Evolutionary conservation across 2,113 vertebrate genomes (phyloP).

Genomic region (Passer montanus): DNA sequence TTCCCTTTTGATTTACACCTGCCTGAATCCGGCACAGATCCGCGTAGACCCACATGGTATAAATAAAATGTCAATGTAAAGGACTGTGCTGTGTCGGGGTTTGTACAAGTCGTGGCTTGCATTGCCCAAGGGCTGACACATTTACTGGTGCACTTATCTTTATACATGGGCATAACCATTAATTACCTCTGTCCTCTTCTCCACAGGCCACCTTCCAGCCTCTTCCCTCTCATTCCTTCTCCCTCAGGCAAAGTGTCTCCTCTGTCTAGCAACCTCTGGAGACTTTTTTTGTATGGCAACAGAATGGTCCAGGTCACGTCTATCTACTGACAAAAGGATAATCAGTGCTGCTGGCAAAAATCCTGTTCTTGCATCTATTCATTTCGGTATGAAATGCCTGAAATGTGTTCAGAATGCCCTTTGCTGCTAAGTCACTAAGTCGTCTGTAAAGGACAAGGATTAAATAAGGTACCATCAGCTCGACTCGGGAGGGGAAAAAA

Average conservation of each 20-base stretch:
- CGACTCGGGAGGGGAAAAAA: neutral
- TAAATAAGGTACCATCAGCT: neutral
- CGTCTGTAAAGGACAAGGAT: slow-evolving; percentile 11
- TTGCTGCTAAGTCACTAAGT: neutral
- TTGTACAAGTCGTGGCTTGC: neutral
- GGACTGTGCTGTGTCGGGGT: neutral
- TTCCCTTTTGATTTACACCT: neutral
- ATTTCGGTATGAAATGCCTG: neutral
- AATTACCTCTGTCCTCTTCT: slow-evolving; percentile 28
- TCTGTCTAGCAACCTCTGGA: slow-evolving; percentile 7
- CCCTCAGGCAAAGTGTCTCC: slow-evolving; percentile 13
- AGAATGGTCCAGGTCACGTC: neutral
- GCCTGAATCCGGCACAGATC: neutral
- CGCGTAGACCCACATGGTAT: neutral
- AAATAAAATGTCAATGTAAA: neutral
- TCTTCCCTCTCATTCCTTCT: slow-evolving; percentile 7
- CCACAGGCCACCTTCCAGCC: slow-evolving; percentile 28
- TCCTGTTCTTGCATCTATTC: neutral
- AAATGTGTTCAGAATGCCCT: neutral
- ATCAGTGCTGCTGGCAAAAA: slow-evolving; percentile 6
- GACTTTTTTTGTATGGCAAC: neutral
- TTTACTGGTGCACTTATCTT: slow-evolving; percentile 38
- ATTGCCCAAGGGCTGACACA: slow-evolving; percentile 36
- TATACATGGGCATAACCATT: neutral
- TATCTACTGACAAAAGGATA: slow-evolving; percentile 39